Conservation (phyloP, 2,113 vertebrate genomes). For the Columba janthina region DNA sequence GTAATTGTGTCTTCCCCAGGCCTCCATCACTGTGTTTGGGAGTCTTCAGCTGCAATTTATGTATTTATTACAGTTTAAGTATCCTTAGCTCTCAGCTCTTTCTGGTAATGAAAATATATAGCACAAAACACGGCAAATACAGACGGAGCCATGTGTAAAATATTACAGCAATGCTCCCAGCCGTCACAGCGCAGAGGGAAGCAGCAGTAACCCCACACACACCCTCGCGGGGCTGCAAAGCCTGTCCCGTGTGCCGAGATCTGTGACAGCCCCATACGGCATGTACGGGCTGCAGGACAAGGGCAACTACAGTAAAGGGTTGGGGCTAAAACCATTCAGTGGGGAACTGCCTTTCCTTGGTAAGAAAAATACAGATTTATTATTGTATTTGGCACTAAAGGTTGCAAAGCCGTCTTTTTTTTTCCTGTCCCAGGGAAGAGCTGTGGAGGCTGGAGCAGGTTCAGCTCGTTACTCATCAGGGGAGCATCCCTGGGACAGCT, state of each 20-base stretch:
- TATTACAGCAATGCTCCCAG: rapidly evolving
- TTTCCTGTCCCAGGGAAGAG: neutral
- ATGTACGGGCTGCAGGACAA: rapidly evolving
- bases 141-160: neutral
- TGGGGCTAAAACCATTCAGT: rapidly evolving
- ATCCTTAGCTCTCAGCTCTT: slow-evolving; percentile 36
- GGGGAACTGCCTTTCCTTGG: neutral
- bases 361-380: neutral
- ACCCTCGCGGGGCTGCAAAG: neutral
- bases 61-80: slow-evolving; percentile 60
- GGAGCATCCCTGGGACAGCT: neutral
- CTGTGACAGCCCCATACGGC: neutral
- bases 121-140: neutral
- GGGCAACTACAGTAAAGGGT: neutral
- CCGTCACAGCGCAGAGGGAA: neutral
- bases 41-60: slow-evolving; percentile 48
- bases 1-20: slow-evolving; percentile 37
- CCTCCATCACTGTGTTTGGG: slow-evolving; percentile 18
- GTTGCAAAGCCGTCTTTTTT: neutral
- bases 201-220: neutral
- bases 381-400: neutral
- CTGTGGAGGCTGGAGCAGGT: neutral
- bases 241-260: rapidly evolving
- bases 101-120: slow-evolving; percentile 53
- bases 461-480: neutral